A percentile compares a stretch with the other conserved stretches of the same genome.
phyloP scores from a whole-genome alignment of 2,888 invertebrate genomes.

The Pristionchus japonicus region DNA sequence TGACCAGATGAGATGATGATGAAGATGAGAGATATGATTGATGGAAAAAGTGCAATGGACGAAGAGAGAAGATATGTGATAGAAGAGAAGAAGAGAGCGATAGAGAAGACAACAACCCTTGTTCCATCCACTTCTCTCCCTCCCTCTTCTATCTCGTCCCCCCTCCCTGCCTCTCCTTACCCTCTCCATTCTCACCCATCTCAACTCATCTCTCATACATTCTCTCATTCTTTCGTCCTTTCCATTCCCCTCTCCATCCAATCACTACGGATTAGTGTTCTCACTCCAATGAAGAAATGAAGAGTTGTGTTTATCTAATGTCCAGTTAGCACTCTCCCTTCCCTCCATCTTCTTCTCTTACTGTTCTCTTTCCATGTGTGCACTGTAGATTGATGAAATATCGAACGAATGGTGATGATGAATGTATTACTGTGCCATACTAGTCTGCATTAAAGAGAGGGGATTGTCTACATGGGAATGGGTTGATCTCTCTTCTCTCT shows the following conservation, averaged over 20 bases:
- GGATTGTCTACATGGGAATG: background rate
- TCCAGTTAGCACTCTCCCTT: background rate
- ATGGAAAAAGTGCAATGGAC: slow-evolving; percentile 10
- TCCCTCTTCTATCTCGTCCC: no score
- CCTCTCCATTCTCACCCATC: slow-evolving; percentile 13
- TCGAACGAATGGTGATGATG: background rate
- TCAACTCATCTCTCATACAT: slow-evolving; percentile 5
- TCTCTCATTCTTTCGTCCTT: slow-evolving; percentile 22
- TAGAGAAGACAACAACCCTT: slow-evolving; percentile 31
- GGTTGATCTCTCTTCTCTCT: slow-evolving; percentile 26
- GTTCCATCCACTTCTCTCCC: slow-evolving; percentile 23
- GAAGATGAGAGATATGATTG: slow-evolving; percentile 7
- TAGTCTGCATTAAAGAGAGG: background rate
- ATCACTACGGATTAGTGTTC: slow-evolving; percentile 29
- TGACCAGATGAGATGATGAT: background rate
- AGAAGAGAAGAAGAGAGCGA: background rate
- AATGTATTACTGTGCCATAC: background rate
- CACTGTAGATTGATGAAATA: background rate
- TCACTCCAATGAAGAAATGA: background rate
- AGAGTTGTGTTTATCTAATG: slow-evolving; percentile 25
- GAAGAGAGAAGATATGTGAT: slow-evolving; percentile 21
- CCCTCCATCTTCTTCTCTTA: background rate
- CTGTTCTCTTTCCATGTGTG: slow-evolving; percentile 9
- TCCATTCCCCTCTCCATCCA: background rate
- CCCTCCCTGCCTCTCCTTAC: background rate